A percentile compares a stretch with the other conserved stretches of the same genome.
Conservation (phyloP, 1,140 invertebrate species). For the Neocloeon triangulifer region DNA sequence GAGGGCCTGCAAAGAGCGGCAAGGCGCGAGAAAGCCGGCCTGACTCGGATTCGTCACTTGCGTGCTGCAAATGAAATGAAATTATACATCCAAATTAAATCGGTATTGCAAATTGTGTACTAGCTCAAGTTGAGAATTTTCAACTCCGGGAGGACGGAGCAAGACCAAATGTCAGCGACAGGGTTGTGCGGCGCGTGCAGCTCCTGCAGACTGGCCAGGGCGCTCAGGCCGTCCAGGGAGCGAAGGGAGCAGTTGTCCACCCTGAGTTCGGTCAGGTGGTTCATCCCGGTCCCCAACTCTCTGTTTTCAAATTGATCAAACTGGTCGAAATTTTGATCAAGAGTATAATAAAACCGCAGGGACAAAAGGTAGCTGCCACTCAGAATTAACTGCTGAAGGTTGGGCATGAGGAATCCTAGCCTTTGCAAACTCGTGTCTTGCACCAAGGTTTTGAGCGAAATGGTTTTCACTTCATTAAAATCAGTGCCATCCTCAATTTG, state of each 20-base stretch:
- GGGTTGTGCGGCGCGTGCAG: conserved; percentile 33
- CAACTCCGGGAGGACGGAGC: conserved; percentile 24
- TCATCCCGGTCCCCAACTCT: conserved; percentile 37
- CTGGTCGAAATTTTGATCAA: too few relatives aligned
- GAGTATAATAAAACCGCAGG: too few relatives aligned
- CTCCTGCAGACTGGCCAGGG: conserved; percentile 28
- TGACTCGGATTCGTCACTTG: too few relatives aligned
- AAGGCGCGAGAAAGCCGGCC: too few relatives aligned
- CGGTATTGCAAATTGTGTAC: too few relatives aligned
- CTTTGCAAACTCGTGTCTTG: conserved; percentile 33
- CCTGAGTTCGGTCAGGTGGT: conserved; percentile 28
- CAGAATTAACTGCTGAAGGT: conserved; percentile 28
- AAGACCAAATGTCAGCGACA: conserved; percentile 28
- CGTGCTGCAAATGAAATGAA: too few relatives aligned
- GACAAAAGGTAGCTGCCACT: conserved; percentile 37
- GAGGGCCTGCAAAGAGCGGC: too few relatives aligned
- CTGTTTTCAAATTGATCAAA: conserved; percentile 14
- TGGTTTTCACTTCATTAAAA: too few relatives aligned
- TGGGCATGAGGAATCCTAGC: conserved; percentile 29
- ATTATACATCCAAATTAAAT: too few relatives aligned
- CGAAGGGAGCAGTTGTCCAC: conserved; percentile 36
- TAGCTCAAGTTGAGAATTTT: conserved; percentile 24
- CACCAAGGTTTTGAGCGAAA: too few relatives aligned
- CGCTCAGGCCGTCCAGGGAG: conserved; percentile 37
- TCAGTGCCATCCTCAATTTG: too few relatives aligned